Conservation (phyloP, 2,113 vertebrate species). For the Erythrolamprus reginae region DNA sequence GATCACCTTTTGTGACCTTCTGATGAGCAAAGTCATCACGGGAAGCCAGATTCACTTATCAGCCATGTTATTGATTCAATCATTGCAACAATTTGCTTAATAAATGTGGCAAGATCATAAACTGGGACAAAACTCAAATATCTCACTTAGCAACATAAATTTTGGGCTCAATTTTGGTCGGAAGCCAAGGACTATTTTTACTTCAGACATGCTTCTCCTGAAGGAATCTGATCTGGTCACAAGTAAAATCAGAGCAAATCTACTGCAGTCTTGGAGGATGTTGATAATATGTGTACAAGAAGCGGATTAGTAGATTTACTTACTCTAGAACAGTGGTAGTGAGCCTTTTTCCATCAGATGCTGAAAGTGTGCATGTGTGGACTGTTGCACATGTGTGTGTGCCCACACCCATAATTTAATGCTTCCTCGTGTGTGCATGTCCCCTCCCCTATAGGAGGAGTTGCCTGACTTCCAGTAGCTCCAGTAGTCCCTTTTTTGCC, state of each 20-base stretch:
- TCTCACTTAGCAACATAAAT: background rate
- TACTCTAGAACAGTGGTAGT: background rate
- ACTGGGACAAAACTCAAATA: background rate
- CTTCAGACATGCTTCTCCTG: background rate
- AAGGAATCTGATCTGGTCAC: background rate
- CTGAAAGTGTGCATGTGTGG: no score
- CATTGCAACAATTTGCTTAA: background rate
- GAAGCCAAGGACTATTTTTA: background rate
- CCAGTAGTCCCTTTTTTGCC: no score
- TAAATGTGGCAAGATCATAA: background rate
- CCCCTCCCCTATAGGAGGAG: no score
- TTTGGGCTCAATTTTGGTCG: background rate
- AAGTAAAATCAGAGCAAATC: background rate
- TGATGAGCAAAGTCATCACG: background rate
- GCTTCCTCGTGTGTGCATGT: no score
- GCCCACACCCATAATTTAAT: no score
- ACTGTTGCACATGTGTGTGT: no score
- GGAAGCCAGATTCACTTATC: background rate
- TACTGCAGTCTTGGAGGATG: background rate
- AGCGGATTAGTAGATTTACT: background rate
- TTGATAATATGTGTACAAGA: background rate
- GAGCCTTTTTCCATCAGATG: no score
- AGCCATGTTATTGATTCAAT: background rate
- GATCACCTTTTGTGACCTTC: background rate
- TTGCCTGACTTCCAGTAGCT: no score